Conservation (phyloP, 2,797 vertebrate genomes). For the Alosa sapidissima region DNA sequence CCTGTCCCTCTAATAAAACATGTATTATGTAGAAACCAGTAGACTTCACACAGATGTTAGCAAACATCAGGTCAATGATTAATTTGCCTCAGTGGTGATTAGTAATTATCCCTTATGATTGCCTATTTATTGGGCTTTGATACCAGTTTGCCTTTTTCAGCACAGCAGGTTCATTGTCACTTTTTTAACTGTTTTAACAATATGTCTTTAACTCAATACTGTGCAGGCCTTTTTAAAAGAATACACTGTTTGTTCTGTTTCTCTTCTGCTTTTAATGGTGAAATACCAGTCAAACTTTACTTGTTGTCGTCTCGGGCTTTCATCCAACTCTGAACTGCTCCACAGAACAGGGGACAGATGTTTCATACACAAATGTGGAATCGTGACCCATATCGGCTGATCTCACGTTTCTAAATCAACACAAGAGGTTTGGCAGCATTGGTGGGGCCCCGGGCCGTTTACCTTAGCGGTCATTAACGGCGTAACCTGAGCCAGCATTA, state of each 20-base stretch:
- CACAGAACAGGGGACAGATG: not conserved
- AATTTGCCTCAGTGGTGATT: not conserved
- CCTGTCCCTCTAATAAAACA: conserved; percentile 6
- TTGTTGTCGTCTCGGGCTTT: not conserved
- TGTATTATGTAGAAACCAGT: not conserved
- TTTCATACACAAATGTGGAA: conserved; percentile 5
- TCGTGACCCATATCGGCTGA: conserved; percentile 21
- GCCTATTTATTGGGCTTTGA: not conserved
- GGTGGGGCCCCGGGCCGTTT: conserved; percentile 18
- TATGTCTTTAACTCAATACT: not conserved
- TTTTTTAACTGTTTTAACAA: not conserved
- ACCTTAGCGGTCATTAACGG: conserved; percentile 49
- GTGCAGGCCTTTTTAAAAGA: not conserved
- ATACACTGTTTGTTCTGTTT: not conserved
- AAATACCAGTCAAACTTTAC: conserved; percentile 10
- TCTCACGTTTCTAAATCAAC: conserved; percentile 51
- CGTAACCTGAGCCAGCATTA: conserved; percentile 45
- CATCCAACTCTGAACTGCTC: not conserved
- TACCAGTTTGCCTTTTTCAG: too few relatives aligned
- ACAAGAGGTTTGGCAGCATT: conserved; percentile 40
- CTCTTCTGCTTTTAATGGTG: not conserved
- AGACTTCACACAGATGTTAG: not conserved
- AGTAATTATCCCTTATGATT: not conserved
- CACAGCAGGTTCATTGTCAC: not conserved
- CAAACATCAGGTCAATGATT: conserved; percentile 10